Evolutionary conservation across 2,113 vertebrate species (phyloP), one percentile per base, ranked within the genome.

Genomic region (Forbesichthys agassizii): DNA sequence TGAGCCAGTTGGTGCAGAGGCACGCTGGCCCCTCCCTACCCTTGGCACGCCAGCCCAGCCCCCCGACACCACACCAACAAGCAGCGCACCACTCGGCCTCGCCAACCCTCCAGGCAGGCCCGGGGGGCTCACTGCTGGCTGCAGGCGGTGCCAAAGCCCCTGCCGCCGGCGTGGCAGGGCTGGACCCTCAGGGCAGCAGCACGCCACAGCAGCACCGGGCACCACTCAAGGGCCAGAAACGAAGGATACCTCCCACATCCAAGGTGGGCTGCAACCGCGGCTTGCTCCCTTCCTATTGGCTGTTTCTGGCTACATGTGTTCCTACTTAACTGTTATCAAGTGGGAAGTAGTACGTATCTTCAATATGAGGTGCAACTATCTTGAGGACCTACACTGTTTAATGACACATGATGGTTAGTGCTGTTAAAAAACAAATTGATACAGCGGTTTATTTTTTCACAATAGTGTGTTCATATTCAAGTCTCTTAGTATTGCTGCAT

Each of bases 1-100:
- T 99, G 85, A 98, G 96, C 90, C 96, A 98, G 73, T 80, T 98
- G 79, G 94, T 93, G 60, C 97, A 98, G 79, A 90, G 94, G 80
- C 95, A 96, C 82, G 89, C 93, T 0, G 90, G 79, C 60, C 82
- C 90, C 33, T 69, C 88, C 48, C 77, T 92, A 75, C 89, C 90
- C 59, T 69, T 90, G 73, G 88, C 83, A 1, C 87, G 88, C 63
- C 92, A 91, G 54, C 68, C 89, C 55, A 93, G 90, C 69, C 90
- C 92, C 63, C 86, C 87, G 2, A 79, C 67, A 0, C 88, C 87
- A 47, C 68, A 8, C 11, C 85, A 86, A 76, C 51, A 52, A 52
- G 11, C 11, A 52, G 64, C 62, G 0, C 46, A 79, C 66, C 60
- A 79, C 57, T 81, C 88, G 6, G 84, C 81, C 18, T 82, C 86